phyloP scores from a whole-genome alignment of 2,888 invertebrate species.

The Lycocerus yunnanus region DNA sequence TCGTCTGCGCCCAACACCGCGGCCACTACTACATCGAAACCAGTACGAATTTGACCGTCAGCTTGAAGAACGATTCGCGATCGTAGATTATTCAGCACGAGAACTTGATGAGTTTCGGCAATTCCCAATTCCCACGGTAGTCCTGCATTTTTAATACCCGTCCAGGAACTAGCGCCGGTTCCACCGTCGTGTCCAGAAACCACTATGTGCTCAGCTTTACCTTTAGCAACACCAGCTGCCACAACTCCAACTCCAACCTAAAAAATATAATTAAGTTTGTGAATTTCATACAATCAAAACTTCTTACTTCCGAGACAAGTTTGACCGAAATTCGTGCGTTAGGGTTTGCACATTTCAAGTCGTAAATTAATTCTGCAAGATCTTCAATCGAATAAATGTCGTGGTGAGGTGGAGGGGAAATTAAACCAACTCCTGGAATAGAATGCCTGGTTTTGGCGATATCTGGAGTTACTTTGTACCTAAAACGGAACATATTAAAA shows the following conservation, averaged over 20 bases:
- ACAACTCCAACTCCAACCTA: slow-evolving; percentile 95
- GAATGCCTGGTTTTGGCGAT: slow-evolving; percentile 96
- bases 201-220: slow-evolving; percentile 97
- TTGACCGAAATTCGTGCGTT: slow-evolving; percentile 95
- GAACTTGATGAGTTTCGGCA: slow-evolving; percentile 97
- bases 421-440: slow-evolving; percentile 94
- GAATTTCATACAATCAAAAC: not conserved
- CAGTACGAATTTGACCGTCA: slow-evolving; percentile 93
- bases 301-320: slow-evolving; percentile 81
- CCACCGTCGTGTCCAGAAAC: slow-evolving; percentile 99
- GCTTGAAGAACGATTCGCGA: slow-evolving; percentile 95
- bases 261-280: not conserved
- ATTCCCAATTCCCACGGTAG: slow-evolving; percentile 98
- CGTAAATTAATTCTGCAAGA: slow-evolving; percentile 96
- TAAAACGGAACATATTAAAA: slow-evolving; percentile 31
- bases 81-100: slow-evolving; percentile 89
- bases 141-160: slow-evolving; percentile 97
- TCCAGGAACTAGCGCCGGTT: slow-evolving; percentile 98
- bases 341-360: slow-evolving; percentile 97
- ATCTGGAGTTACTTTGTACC: slow-evolving; percentile 86
- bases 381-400: slow-evolving; percentile 99
- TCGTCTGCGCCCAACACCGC: slow-evolving; percentile 97
- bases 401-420: slow-evolving; percentile 99
- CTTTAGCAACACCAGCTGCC: slow-evolving; percentile 98
- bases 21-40: slow-evolving; percentile 95